These are phyloP conservation scores for Montifringilla adamsi DNA, from an alignment of 2,113 vertebrate genomes.

Conservation along the genomic window DNA sequence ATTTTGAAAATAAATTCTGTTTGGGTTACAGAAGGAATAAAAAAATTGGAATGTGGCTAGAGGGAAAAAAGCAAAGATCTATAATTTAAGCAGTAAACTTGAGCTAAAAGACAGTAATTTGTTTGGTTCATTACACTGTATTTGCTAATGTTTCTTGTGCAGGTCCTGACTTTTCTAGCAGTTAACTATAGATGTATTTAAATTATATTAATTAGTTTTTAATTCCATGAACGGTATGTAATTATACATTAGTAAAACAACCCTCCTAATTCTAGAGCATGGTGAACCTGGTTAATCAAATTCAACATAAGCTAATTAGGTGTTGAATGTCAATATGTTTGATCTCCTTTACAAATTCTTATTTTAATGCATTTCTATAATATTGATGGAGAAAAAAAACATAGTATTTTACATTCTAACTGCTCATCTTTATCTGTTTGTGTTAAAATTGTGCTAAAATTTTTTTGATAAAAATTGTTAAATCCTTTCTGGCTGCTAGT, in stretches of 20 bases:
- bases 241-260: neutral
- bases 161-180: neutral
- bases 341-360: neutral
- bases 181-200: neutral
- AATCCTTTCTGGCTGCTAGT: neutral
- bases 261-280: neutral
- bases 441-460: neutral
- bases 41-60: conserved; percentile 6
- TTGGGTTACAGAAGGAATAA: conserved; percentile 2
- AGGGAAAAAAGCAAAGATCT: neutral
- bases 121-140: neutral
- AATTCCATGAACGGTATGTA: neutral
- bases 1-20: conserved; percentile 49
- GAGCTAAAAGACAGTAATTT: neutral
- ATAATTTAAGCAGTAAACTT: neutral
- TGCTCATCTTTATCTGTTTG: neutral
- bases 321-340: neutral
- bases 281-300: neutral
- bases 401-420: neutral
- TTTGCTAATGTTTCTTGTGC: conserved; percentile 36
- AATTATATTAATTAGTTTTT: neutral
- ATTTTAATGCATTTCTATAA: neutral
- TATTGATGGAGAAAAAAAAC: neutral
- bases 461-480: neutral
- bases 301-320: neutral